Evolutionary conservation across 1,140 invertebrate species (phyloP).

Genomic region (Phenacoccus solenopsis): DNA sequence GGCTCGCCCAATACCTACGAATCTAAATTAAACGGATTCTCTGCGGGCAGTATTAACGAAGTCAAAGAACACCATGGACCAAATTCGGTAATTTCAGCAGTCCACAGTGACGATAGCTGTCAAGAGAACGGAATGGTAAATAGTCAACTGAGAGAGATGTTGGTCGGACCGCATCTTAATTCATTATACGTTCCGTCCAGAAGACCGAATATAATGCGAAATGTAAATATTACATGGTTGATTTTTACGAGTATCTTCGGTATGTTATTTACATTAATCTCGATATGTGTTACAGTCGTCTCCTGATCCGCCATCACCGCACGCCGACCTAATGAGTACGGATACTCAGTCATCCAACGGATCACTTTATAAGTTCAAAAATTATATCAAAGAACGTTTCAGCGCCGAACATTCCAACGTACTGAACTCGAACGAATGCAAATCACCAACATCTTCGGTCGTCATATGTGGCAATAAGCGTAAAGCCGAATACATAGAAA

Average conservation of each 20-base stretch:
- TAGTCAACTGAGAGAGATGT: background rate
- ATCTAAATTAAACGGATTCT: background rate
- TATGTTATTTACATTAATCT: background rate
- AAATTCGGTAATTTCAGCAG: background rate
- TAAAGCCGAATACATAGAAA: background rate
- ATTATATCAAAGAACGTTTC: constrained; percentile 82
- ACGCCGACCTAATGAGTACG: constrained; percentile 32
- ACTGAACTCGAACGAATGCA: background rate
- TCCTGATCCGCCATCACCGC: background rate
- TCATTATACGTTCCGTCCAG: background rate
- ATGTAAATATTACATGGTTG: background rate
- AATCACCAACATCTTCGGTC: background rate
- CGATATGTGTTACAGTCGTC: background rate
- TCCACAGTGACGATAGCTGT: background rate
- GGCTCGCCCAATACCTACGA: background rate
- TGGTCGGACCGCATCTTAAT: background rate
- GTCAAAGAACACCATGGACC: background rate
- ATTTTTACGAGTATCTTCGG: background rate
- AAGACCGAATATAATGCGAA: background rate
- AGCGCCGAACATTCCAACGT: constrained; percentile 25
- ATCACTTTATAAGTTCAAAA: constrained; percentile 77
- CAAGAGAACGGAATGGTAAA: background rate
- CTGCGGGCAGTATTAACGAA: background rate
- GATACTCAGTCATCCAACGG: constrained; percentile 39
- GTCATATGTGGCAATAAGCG: background rate